Base-by-base conservation (phyloP, 2,797 vertebrate genomes). In the Sciurus vulgaris region DNA sequence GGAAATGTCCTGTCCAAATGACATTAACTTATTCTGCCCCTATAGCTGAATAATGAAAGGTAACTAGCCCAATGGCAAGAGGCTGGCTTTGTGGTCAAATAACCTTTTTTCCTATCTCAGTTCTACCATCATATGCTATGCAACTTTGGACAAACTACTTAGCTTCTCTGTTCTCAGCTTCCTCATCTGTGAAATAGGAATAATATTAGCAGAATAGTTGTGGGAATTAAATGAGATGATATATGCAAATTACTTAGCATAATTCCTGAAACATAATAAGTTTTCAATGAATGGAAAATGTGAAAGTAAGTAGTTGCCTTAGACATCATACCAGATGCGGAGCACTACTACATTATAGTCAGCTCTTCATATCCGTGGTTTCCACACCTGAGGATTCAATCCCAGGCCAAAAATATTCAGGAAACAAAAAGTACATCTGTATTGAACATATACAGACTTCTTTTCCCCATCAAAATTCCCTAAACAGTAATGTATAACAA, bases 261-360 rank as follows among this genome's bases (percentile, higher is more conserved):
- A 63, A 35, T 47, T 93, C 26, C 44, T 85, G 18, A 81, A 96
- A 94, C 49, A 72, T 59, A 49, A 4, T 44, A 82, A 94, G 30
- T 41, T 44, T 28, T 96, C 35, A 44, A 56, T 59, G 94, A 94
- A 77, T 51, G 17, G 54, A 86, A 93, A 93, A 70, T 20, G 81
- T 2, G 15, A 78, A 61, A 35, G 24, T 78, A 5, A 91, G 44
- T 9, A 54, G 63, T 47, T 89, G 54, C 26, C 59, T 92, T 22
- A 9, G 49, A 26, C 7, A 33, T 87, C 38, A 81, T 38, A 65
- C 54, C 33, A 59, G 67, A 86, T 82, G 81, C 91, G 76, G 33
- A 85, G 70, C 56, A 76, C 2, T 35, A 49, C 65, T 41, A 49
- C 14, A 44, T 14, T 24, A 30, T 11, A 33, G 63, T 24, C 7